phyloP scores from a whole-genome alignment of 2,113 vertebrate genomes.

The Apistogramma diplotaenia region DNA sequence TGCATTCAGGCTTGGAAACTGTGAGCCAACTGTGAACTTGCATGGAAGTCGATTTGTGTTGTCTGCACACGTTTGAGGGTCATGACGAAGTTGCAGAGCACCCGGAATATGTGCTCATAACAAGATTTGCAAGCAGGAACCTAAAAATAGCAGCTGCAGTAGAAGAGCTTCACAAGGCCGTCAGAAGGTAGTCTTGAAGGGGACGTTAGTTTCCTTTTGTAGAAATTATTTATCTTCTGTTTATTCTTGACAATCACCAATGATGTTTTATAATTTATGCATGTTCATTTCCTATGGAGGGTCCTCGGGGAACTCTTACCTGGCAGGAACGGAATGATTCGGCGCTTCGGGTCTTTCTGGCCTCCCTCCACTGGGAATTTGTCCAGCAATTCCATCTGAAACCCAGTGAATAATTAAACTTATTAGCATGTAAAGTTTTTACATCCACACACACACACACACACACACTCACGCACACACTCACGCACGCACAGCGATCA shows the following conservation, averaged over 20 bases:
- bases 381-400: constrained; percentile 98
- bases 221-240: background rate
- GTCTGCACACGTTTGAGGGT: background rate
- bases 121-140: background rate
- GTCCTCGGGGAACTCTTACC: constrained; percentile 71
- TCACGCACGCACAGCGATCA: too few species aligned
- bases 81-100: background rate
- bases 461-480: too few species aligned
- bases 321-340: constrained; percentile 97
- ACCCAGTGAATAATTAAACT: constrained; percentile 15
- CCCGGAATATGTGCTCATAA: background rate
- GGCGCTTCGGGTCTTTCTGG: constrained; percentile 97
- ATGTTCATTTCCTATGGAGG: background rate
- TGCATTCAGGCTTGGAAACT: background rate
- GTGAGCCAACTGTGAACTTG: background rate
- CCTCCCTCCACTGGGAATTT: constrained; percentile 99
- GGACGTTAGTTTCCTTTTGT: background rate
- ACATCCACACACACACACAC: background rate
- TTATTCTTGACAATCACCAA: background rate
- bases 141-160: background rate
- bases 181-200: background rate
- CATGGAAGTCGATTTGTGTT: background rate
- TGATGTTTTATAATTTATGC: background rate
- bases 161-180: background rate
- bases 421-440: constrained; percentile 5